Evolutionary conservation across 2,888 invertebrate species (phyloP).

Genomic region (Steromphala cineraria): DNA sequence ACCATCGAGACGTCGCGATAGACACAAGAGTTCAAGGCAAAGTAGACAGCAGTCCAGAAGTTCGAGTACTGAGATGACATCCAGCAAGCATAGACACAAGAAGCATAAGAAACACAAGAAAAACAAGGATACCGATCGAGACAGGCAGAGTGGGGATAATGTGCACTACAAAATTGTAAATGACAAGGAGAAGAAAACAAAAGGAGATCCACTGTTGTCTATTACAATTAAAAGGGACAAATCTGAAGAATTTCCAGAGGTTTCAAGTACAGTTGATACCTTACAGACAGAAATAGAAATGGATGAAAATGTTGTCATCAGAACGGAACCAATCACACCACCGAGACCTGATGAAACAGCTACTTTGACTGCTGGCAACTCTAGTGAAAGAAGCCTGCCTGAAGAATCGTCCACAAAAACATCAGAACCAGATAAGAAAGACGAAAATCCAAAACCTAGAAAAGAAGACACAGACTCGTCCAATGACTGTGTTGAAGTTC

Average conservation of each 20-base stretch:
- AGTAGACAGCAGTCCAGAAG: conserved; percentile 29
- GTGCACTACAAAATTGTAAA: conserved; percentile 10
- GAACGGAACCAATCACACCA: conserved; percentile 1
- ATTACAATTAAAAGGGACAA: conserved; percentile 7
- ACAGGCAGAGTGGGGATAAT: background rate
- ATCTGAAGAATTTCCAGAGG: background rate
- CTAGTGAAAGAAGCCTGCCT: background rate
- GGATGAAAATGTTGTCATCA: background rate
- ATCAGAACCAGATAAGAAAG: background rate
- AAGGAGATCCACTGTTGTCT: background rate
- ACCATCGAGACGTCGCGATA: conserved; percentile 25
- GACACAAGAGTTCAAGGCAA: conserved; percentile 28
- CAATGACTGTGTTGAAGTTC: background rate
- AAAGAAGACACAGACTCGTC: conserved; percentile 4
- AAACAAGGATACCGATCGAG: background rate
- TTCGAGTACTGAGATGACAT: conserved; percentile 6
- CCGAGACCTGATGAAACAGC: background rate
- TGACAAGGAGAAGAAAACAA: background rate
- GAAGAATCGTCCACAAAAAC: background rate
- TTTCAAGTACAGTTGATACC: conserved; percentile 9
- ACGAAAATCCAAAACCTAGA: background rate
- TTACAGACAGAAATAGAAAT: background rate
- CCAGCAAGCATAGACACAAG: conserved; percentile 37
- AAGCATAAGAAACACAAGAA: conserved; percentile 30
- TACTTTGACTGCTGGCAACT: too few species aligned